Conservation (phyloP, 2,113 vertebrate genomes). For the Prionailurus bengalensis region DNA sequence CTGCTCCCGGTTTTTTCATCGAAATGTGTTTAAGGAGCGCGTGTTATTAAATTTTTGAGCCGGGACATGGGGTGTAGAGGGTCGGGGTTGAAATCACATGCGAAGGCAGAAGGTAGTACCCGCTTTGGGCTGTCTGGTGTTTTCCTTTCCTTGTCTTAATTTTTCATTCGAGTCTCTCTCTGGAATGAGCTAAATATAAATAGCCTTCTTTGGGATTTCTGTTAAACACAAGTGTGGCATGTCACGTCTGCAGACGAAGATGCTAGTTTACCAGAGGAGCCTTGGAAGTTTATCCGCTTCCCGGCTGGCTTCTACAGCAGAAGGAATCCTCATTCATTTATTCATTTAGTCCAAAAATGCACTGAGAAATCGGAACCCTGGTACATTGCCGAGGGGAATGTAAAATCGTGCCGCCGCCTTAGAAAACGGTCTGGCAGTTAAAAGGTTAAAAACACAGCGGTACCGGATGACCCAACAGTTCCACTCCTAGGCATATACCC, state of each 20-base stretch:
- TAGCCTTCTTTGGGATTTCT: slow-evolving; percentile 40
- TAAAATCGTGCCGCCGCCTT: neutral
- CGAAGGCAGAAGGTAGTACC: neutral
- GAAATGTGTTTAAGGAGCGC: neutral
- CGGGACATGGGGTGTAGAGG: neutral
- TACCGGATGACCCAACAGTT: neutral
- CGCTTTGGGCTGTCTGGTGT: neutral
- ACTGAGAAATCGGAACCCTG: slow-evolving; percentile 20
- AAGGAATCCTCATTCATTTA: slow-evolving; percentile 47
- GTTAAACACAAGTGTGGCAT: neutral
- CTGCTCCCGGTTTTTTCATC: neutral
- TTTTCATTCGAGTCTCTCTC: slow-evolving; percentile 42
- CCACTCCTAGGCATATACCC: neutral
- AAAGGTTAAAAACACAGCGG: neutral
- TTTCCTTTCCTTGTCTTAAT: slow-evolving; percentile 1
- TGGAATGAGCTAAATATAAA: neutral
- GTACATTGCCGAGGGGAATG: neutral
- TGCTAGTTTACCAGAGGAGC: neutral
- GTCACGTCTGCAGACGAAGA: slow-evolving; percentile 26
- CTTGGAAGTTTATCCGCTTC: neutral
- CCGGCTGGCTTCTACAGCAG: neutral
- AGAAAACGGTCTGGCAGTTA: neutral
- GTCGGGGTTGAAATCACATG: neutral
- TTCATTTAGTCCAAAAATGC: slow-evolving; percentile 52
- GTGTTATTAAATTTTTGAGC: slow-evolving; percentile 41